A percentile compares a stretch with the other conserved stretches of the same genome.
Evolutionary conservation across 2,113 vertebrate species (phyloP).

Genomic region (Sylvietta virens): DNA sequence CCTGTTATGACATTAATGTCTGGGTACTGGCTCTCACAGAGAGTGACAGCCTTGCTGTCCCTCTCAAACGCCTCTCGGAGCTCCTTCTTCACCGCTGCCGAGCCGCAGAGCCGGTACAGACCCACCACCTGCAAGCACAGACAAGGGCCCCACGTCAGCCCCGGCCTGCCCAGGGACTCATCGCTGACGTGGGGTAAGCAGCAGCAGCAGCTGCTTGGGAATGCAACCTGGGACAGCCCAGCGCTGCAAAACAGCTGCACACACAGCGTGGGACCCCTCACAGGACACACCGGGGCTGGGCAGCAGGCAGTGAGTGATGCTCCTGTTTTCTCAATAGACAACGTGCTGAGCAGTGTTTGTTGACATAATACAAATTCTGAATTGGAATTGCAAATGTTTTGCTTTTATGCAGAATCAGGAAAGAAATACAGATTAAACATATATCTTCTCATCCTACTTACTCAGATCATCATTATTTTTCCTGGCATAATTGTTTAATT

Average conservation of each 20-base stretch:
- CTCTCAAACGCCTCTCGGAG: slow-evolving; percentile 94
- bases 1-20: slow-evolving; percentile 99
- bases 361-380: background rate
- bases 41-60: slow-evolving; percentile 83
- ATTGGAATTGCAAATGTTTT: background rate
- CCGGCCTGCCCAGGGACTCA: background rate
- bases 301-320: accelerated
- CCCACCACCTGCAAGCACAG: slow-evolving; percentile 87
- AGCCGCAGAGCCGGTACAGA: slow-evolving; percentile 94
- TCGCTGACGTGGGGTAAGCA: accelerated
- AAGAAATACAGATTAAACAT: background rate
- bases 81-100: slow-evolving; percentile 95
- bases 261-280: accelerated
- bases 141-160: background rate
- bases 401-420: background rate
- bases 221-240: accelerated
- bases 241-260: accelerated
- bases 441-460: background rate
- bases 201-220: background rate
- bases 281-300: background rate
- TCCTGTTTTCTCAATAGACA: too few species aligned
- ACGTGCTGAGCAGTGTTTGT: background rate
- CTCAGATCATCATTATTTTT: background rate
- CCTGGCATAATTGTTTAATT: background rate
- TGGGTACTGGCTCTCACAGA: slow-evolving; percentile 90